Base-by-base conservation (phyloP, 1,140 invertebrate species). In the Bombus balteatus region DNA sequence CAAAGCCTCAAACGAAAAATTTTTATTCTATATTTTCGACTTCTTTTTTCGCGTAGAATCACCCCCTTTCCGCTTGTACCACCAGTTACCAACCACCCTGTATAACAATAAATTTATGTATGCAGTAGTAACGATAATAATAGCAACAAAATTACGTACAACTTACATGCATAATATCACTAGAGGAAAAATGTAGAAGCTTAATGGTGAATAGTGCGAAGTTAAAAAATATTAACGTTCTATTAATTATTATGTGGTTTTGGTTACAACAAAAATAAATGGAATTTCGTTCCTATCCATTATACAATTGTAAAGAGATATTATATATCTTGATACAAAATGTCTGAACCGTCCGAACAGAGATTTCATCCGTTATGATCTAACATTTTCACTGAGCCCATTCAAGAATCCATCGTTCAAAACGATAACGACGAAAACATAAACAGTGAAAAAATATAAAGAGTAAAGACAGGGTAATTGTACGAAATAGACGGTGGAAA, bases 401-500 rank as follows among this genome's bases (percentile, higher is more conserved):
- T 28, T 62, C 28, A 28, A n/a, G 3, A 12, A 62, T 13, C 13
- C 28, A 28, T 59, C 3, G 10, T 59, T 59, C 57, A 13, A 8
- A 66, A 32, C 32, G 32, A 32, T 32, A 32, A 32, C 32, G 32
- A 32, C 0, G 32, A 37, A 57, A 22, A 37, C 15, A 3, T 12
- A 75, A 3, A 53, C 10, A 41, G 3, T 22, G 34, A 28, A 15
- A 13, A 34, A 9, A 25, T 18, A 47, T 47, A 47, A 47, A 47
- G 13, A 47, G 43, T 15, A 18, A 47, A 47, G 5, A 18, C 5
- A 47, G 13, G 70, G 77, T 43, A 85, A 81, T 81, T 66, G 41
- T 10, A 47, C 4, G 32, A 85, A 85, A 66, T 41, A 62, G 75
- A 47, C 43, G 68, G 41, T 32, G 34, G 68, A 70, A 80, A 62